Evolutionary conservation across 2,113 vertebrate species (phyloP).

Genomic region (Hydrolagus affinis): DNA sequence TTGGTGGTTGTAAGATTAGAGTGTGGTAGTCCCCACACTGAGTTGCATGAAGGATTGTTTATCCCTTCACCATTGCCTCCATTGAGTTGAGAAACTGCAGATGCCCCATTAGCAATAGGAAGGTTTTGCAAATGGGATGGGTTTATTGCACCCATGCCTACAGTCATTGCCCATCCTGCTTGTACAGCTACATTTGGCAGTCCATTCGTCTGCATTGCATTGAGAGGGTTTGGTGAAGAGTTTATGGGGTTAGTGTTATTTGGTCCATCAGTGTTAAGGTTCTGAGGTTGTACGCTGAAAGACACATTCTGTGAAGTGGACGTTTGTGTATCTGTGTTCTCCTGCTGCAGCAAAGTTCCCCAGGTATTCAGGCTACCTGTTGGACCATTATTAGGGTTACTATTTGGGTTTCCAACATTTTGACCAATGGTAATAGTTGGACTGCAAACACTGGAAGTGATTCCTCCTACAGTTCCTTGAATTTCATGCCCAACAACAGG

Average conservation of each 20-base stretch:
- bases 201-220: conserved; percentile 71
- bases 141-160: conserved; percentile 74
- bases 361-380: conserved; percentile 70
- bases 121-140: conserved; percentile 55
- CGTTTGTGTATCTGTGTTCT: conserved; percentile 81
- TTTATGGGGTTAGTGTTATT: conserved; percentile 90
- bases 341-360: conserved; percentile 78
- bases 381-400: conserved; percentile 59
- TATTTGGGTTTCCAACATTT: conserved; percentile 72
- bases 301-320: conserved; percentile 81
- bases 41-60: conserved; percentile 42
- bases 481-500: conserved; percentile 86
- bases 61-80: conserved; percentile 59
- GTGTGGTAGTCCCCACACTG: conserved; percentile 67
- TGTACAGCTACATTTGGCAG: conserved; percentile 58
- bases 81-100: conserved; percentile 66
- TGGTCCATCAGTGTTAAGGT: conserved; percentile 94
- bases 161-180: conserved; percentile 72
- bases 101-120: conserved; percentile 43
- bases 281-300: conserved; percentile 90
- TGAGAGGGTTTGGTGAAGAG: conserved; percentile 66
- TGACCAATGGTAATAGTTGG: conserved; percentile 76
- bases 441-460: conserved; percentile 79
- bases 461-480: conserved; percentile 64
- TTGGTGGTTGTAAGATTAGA: conserved; percentile 60